Conservation (phyloP, 2,888 invertebrate species). For the Caenorhabditis doughertyi region DNA sequence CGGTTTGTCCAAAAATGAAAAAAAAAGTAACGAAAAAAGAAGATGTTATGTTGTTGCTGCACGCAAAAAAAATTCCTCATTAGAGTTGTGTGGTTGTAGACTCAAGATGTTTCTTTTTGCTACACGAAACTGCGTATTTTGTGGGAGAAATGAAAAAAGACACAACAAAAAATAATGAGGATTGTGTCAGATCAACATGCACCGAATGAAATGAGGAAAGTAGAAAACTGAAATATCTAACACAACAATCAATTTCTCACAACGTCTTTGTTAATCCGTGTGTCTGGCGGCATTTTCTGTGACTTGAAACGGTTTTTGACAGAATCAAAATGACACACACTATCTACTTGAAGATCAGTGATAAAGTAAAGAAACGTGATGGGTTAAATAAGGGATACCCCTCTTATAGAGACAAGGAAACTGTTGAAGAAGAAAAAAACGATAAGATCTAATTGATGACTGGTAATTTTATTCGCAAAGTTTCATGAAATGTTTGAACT, state of each 20-base stretch:
- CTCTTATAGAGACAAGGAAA: not conserved
- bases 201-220: constrained; percentile 27
- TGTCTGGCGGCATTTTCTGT: constrained; percentile 58
- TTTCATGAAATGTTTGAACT: not conserved
- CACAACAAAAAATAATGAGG: constrained; percentile 25
- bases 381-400: constrained; percentile 17
- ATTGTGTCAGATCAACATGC: constrained; percentile 47
- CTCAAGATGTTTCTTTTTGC: constrained; percentile 37
- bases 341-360: constrained; percentile 51
- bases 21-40: constrained; percentile 19
- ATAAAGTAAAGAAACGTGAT: not conserved
- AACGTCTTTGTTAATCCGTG: constrained; percentile 60
- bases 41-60: constrained; percentile 31
- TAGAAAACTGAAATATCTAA: constrained; percentile 29
- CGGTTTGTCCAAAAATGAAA: constrained; percentile 15
- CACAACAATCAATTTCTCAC: constrained; percentile 43
- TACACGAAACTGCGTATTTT: constrained; percentile 26
- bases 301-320: constrained; percentile 50
- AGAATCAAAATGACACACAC: constrained; percentile 56
- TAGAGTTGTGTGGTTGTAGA: constrained; percentile 46
- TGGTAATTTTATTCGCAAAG: not conserved
- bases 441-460: constrained; percentile 4
- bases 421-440: not conserved
- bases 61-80: constrained; percentile 46
- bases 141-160: not conserved